phyloP scores from a whole-genome alignment of 2,888 invertebrate species.

The Spisula solida region DNA sequence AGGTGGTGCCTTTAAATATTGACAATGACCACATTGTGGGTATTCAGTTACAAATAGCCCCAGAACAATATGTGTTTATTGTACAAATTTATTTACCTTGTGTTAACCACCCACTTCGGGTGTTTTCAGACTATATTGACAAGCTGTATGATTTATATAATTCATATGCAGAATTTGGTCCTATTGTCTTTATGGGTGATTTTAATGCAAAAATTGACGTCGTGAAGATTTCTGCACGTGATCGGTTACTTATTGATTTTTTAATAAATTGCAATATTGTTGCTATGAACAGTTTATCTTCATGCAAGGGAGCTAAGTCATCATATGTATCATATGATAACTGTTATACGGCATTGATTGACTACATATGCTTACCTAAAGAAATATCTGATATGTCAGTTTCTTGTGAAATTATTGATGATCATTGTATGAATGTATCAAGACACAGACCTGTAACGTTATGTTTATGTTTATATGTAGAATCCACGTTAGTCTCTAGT shows the following conservation, averaged over 20 bases:
- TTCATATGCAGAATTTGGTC: neutral
- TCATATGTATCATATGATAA: conserved; percentile 28
- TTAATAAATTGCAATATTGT: neutral
- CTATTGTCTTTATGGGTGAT: conserved; percentile 16
- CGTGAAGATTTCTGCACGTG: neutral
- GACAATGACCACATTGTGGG: conserved; percentile 20
- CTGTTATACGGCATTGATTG: neutral
- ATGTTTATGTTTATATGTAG: neutral
- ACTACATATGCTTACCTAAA: conserved; percentile 8
- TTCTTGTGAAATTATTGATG: neutral
- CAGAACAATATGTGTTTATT: neutral
- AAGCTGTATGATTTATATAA: conserved; percentile 23
- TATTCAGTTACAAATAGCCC: neutral
- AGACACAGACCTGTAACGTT: neutral
- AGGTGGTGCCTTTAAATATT: too few species aligned
- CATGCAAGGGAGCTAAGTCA: neutral
- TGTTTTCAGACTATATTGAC: neutral
- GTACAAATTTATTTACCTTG: conserved; percentile 25
- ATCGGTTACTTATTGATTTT: neutral
- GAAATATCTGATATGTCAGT: neutral
- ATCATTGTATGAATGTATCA: neutral
- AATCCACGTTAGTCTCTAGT: neutral
- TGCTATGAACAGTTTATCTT: neutral
- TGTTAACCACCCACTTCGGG: neutral
- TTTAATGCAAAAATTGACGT: neutral